Evolutionary conservation across 2,113 vertebrate species (phyloP), one percentile per base, ranked within the genome.

Genomic region (Petrocephalus microphthalmus): DNA sequence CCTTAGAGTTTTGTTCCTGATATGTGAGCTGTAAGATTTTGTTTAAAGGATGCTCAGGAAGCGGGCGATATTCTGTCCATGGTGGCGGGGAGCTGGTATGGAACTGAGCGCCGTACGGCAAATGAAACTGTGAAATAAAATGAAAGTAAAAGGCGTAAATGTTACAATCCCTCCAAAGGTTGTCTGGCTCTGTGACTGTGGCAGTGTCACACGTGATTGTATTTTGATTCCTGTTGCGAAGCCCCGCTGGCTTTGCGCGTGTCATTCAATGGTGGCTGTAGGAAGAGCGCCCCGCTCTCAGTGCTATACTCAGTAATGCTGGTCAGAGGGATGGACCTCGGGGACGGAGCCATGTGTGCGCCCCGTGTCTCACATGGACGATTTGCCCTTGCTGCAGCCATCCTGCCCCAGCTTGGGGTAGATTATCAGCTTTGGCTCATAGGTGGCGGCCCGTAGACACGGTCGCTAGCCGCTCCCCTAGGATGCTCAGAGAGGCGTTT

Each of bases 401-500:
- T 47, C 6, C 60, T 29, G 45, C 60, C 42, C 56, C 22, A 64
- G 85, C 53, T 42, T 25, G 52, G 84, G 84, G 54, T 42, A 86
- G 85, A 86, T 86, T 86, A 86, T 29, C 85, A 86, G 56, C 85
- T 86, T 57, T 57, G 42, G 53, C 53, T 57, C 37, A 42, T 56
- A 54, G 29, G 54, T 67, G 56, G 45, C 37, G 19, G n/a, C 53
- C 29, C 25, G 19, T 47, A n/a, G 49, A 17, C 10, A 25, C 87
- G 45, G 51, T 81, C 56, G 71, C 53, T 37, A 54, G 64, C 51
- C 2, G 29, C 17, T 29, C 86, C 60, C 51, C 19, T 37, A 29
- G 86, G 86, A 87, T 87, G 64, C 45, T 74, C 42, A 60, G 45
- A 71, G 19, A n/a, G 22, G 7, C 86, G 19, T 87, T 87, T 74